These are phyloP conservation scores for Acrocephalus arundinaceus DNA, from an alignment of 2,113 vertebrate genomes.

Conservation along the genomic window DNA sequence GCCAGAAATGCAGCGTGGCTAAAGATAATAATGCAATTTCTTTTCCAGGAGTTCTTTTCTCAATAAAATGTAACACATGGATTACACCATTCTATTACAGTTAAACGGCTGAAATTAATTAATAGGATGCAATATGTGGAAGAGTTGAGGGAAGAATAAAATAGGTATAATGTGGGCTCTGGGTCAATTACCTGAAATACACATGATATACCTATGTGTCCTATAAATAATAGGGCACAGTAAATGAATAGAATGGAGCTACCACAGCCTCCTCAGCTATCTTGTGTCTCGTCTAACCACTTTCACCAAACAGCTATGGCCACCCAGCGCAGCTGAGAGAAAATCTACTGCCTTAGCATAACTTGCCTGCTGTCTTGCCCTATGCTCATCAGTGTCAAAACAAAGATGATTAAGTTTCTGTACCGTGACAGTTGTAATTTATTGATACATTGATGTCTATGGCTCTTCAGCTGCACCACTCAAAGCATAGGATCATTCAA, in stretches of 20 bases:
- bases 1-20: neutral
- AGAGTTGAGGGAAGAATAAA: neutral
- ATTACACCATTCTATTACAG: neutral
- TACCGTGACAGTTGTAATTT: neutral
- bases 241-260: neutral
- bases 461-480: neutral
- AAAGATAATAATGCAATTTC: neutral
- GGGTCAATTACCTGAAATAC: neutral
- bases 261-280: neutral
- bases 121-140: neutral
- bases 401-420: neutral
- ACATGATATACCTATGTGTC: rapidly evolving
- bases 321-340: rapidly evolving
- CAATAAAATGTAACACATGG: neutral
- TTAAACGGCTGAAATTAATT: neutral
- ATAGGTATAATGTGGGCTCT: neutral
- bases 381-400: neutral
- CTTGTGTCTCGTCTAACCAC: neutral
- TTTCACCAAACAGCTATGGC: neutral
- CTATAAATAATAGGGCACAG: neutral
- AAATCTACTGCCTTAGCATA: neutral
- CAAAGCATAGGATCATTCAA: neutral
- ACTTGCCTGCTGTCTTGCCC: neutral
- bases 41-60: neutral
- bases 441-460: neutral